Base-by-base conservation (phyloP, 2,113 vertebrate genomes). In the Gallinago paraguaiae region DNA sequence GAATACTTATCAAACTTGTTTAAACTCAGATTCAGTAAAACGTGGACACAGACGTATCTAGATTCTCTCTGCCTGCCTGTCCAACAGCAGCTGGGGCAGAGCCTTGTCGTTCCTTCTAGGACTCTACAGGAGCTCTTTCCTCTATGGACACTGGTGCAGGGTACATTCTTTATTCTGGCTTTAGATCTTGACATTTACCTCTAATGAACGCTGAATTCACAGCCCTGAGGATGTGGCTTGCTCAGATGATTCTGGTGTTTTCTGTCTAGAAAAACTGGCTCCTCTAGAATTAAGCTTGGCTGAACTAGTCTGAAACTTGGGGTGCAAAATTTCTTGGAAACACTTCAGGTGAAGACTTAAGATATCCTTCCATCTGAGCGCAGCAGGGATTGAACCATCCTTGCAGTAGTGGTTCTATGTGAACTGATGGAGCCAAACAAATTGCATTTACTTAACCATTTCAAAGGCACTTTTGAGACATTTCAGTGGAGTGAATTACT, bases 81-180 rank as follows among this genome's bases (percentile, higher is more conserved):
- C 72, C 37, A 18, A 56, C 7, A 57, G 78, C 59, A 63, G 56
- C 63, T 83, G 93, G 85, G 82, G 57, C 86, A 60, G 80, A 65
- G 90, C 22, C 2, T 31, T 88, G 57, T 53, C 14, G 0, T 89
- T 91, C 68, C 75, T 82, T 90, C 90, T 86, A 79, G 91, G 91
- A 96, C 86, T 95, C 97, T 92, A 81, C 75, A 95, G 97, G 96
- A 93, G 96, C 97, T 95, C 96, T 97, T 93, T 94, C 86, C 71
- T 68, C 90, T 54, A 0, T 54, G 72, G 76, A 80, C 33, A 54
- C 20, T 46, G 53, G 72, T 76, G 84, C 77, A 90, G 80, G 56
- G 25, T 41, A 41, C 37, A 25, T 81, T 75, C 70, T 75, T 63
- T 35, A 68, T 86, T 92, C 65, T 28, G 19, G 51, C 68, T 91